These are phyloP conservation scores for Leptodactylus fallax DNA, from an alignment of 2,797 vertebrate genomes.

Conservation along the genomic window DNA sequence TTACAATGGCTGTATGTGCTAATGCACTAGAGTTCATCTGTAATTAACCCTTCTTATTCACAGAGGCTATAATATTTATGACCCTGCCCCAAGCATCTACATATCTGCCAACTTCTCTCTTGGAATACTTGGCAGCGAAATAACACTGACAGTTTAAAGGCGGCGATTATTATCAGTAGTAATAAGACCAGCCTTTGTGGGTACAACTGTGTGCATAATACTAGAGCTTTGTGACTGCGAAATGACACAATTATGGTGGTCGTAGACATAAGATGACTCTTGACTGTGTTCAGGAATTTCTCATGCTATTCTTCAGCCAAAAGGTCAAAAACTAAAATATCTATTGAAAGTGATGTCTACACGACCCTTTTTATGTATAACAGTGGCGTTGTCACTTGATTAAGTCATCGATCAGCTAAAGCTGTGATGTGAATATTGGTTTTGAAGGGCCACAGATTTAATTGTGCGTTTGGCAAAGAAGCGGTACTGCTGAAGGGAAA, in stretches of 20 bases:
- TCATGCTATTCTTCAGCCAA: no score
- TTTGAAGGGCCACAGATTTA: no score
- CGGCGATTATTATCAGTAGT: slow-evolving; percentile 1
- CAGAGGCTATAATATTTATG: slow-evolving; percentile 16
- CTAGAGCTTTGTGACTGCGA: background rate
- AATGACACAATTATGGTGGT: background rate
- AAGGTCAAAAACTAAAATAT: no score
- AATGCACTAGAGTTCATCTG: slow-evolving; percentile 12
- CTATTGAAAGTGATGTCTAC: no score
- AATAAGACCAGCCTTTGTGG: slow-evolving; percentile 5
- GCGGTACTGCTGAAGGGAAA: no score
- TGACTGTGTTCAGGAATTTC: background rate
- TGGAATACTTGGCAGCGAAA: background rate
- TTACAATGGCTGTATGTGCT: slow-evolving; percentile 29
- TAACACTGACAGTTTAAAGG: background rate
- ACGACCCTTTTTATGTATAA: no score
- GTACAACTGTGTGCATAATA: background rate
- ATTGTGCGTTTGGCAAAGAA: no score
- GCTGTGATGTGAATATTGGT: no score
- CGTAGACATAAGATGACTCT: background rate
- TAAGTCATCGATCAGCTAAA: no score
- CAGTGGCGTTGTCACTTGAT: no score
- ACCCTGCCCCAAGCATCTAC: background rate
- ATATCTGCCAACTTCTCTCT: slow-evolving; percentile 23
- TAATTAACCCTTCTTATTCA: slow-evolving; percentile 34